Percentiles rank a stretch among this genome's conserved stretches.
phyloP scores from a whole-genome alignment of 2,797 vertebrate species.

The Melanotaenia trifasciata region DNA sequence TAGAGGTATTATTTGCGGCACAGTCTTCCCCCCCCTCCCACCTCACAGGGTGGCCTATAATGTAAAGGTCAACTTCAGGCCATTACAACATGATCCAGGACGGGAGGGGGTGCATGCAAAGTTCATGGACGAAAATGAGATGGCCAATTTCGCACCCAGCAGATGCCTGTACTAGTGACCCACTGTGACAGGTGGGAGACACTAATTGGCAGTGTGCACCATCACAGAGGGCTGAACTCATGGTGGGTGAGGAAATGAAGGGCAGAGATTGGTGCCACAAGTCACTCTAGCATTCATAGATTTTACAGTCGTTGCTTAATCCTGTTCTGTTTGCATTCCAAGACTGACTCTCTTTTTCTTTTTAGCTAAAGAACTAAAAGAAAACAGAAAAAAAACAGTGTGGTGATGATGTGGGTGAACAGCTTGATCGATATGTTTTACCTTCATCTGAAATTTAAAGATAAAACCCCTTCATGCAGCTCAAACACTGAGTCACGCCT shows the following conservation, averaged over 20 bases:
- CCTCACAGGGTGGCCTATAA: conserved; percentile 58
- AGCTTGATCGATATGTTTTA: conserved; percentile 50
- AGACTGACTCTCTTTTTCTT: conserved; percentile 10
- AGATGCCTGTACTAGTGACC: conserved; percentile 75
- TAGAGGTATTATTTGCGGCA: conserved; percentile 42
- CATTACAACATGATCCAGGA: conserved; percentile 20
- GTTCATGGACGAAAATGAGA: conserved; percentile 77
- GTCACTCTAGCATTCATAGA: conserved; percentile 13
- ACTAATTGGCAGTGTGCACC: conserved; percentile 71
- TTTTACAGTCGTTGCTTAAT: neutral
- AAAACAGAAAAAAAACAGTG: conserved; percentile 6
- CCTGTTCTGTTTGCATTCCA: conserved; percentile 7
- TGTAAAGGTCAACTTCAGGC: conserved; percentile 64
- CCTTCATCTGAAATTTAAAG: conserved; percentile 35
- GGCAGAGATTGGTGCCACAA: conserved; percentile 2
- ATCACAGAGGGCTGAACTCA: conserved; percentile 38
- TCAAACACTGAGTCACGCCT: conserved; percentile 40
- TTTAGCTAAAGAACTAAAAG: neutral
- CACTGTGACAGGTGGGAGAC: conserved; percentile 75
- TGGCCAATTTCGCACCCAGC: conserved; percentile 75
- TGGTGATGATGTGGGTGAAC: conserved; percentile 32
- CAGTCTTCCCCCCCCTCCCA: conserved; percentile 9
- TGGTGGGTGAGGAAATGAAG: conserved; percentile 37
- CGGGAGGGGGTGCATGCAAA: conserved; percentile 48
- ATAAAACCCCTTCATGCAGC: conserved; percentile 40